Base-by-base conservation (phyloP, 2,113 vertebrate genomes). In the Eptatretus burgeri region DNA sequence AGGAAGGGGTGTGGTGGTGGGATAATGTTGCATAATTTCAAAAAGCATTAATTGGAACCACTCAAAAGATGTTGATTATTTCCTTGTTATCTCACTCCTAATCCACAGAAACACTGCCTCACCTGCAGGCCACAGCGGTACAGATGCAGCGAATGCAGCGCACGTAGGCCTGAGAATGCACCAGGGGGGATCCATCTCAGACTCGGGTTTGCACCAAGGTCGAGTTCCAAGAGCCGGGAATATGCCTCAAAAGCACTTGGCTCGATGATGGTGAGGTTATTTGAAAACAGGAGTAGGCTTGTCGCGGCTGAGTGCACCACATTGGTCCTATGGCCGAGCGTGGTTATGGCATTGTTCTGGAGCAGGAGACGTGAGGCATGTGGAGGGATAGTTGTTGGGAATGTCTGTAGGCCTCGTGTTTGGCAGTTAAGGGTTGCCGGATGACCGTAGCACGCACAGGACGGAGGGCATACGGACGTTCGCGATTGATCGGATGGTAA, bases 361-460 rank as follows among this genome's bases (percentile, higher is more conserved):
- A 98, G 81, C 74, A 89, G 95, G 75, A 96, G 81, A 66, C 89
- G 78, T 73, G 95, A 86, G 74, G 82, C 94, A 69, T 81, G 76
- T 62, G 80, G 73, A 0, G 93, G 89, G 70, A 98, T 98, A 74
- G 82, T 82, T 0, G 75, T 64, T 20, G 93, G 89, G 67, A 98
- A 81, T n/a, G 78, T 76, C 66, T 74, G 80, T 68, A 98, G 80
- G 69, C 84, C 85, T 71, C 91, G 93, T 75, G 91, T 87, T 66
- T 93, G 89, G 75, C 91, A 98, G 68, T 86, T 87, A 66, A 85
- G 81, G 63, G 85, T 83, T 72, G 77, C 81, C 65, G 91, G 91
- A 66, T 95, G 85, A 49, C 76, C 82, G 78, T 86, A 96, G 74
- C 93, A 98, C 50, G 86, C 81, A 2, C 93, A 98, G 53, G 80